Conservation (phyloP, 2,888 invertebrate species). For the Syritta pipiens region DNA sequence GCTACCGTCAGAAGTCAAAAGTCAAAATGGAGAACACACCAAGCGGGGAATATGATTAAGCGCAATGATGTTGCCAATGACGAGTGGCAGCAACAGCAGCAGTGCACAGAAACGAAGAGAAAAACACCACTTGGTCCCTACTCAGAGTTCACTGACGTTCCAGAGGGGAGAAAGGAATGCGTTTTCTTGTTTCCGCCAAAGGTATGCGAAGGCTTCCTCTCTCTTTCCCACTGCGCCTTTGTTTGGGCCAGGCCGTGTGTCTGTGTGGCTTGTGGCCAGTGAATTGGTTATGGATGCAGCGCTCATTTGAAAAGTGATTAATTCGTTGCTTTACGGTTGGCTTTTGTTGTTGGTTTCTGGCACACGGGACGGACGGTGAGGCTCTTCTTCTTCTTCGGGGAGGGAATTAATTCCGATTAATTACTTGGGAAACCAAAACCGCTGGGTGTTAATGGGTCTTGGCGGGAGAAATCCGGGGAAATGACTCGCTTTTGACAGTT, state of each 20-base stretch:
- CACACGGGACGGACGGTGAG: conserved; percentile 7
- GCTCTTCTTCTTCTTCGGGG: neutral
- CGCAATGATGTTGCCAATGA: conserved; percentile 13
- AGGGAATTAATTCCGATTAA: no score
- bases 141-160: conserved; percentile 49
- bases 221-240: conserved; percentile 6
- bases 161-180: conserved; percentile 33
- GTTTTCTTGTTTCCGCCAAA: conserved; percentile 13
- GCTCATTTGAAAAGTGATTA: conserved; percentile 57
- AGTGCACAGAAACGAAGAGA: no score
- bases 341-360: conserved; percentile 15
- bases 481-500: neutral
- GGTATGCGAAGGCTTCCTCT: conserved; percentile 7
- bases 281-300: conserved; percentile 53
- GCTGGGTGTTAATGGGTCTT: neutral
- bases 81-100: conserved; percentile 7
- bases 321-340: conserved; percentile 39
- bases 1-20: conserved; percentile 55
- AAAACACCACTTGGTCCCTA: no score
- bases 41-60: conserved; percentile 21
- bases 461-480: neutral
- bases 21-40: conserved; percentile 27
- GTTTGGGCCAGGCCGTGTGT: conserved; percentile 6
- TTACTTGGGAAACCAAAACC: neutral
- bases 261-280: conserved; percentile 25